Evolutionary conservation across 1,140 invertebrate genomes (phyloP).

Genomic region (Calosoma granatense): DNA sequence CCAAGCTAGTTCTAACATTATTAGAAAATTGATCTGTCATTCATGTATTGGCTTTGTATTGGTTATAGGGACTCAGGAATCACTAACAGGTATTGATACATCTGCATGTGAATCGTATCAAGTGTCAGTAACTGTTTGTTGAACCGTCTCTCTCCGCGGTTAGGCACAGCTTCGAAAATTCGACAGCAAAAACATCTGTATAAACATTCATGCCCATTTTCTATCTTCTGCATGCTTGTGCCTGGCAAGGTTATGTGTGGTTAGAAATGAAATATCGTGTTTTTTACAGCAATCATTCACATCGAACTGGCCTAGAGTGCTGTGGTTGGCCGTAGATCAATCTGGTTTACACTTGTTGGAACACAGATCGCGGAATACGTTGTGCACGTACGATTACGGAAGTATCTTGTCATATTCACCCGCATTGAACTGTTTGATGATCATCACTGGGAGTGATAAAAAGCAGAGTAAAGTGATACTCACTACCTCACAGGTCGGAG

Average conservation of each 20-base stretch:
- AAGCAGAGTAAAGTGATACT: conserved; percentile 88
- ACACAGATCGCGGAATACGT: conserved; percentile 72
- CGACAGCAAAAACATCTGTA: no score
- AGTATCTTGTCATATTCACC: conserved; percentile 81
- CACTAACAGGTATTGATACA: no score
- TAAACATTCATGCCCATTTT: not conserved
- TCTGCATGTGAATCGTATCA: no score
- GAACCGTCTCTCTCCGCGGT: no score
- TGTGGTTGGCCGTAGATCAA: conserved; percentile 90
- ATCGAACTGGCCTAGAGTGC: conserved; percentile 81
- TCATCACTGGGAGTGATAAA: conserved; percentile 75
- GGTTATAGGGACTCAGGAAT: no score
- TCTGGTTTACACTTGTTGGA: conserved; percentile 85
- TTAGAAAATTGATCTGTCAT: no score
- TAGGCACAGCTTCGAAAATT: no score
- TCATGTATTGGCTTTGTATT: no score
- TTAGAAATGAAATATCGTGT: not conserved
- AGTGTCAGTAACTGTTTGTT: no score
- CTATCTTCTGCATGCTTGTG: not conserved
- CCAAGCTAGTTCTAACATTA: no score
- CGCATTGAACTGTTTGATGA: conserved; percentile 79
- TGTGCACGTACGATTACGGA: conserved; percentile 82
- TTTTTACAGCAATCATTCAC: conserved; percentile 80
- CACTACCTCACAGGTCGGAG: conserved; percentile 67
- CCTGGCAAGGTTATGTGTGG: not conserved